Conservation (phyloP, 2,888 invertebrate species). For the Deilephila elpenor region DNA sequence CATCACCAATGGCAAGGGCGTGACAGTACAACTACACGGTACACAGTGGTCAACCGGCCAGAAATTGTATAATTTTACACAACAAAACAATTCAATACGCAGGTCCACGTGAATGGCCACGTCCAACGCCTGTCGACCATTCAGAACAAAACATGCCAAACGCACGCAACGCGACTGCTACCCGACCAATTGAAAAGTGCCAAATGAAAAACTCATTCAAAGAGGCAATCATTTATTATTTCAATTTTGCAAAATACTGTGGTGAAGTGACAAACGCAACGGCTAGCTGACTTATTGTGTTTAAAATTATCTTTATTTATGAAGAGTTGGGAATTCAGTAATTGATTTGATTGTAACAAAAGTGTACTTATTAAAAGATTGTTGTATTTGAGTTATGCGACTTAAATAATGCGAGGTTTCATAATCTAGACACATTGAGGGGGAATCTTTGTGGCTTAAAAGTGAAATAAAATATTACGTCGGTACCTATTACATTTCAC, state of each 20-base stretch:
- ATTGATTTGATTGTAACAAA: too few species aligned
- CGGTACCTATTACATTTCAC: constrained; percentile 68
- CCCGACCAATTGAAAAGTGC: constrained; percentile 67
- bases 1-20: constrained; percentile 39
- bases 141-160: constrained; percentile 80
- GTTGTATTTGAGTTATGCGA: background rate
- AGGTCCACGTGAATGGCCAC: constrained; percentile 66
- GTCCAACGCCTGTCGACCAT: constrained; percentile 71
- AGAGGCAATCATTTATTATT: constrained; percentile 56
- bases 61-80: constrained; percentile 77
- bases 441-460: constrained; percentile 69
- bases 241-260: constrained; percentile 27
- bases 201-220: constrained; percentile 66
- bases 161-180: constrained; percentile 62
- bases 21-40: constrained; percentile 49
- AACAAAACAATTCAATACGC: constrained; percentile 70
- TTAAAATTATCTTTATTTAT: background rate
- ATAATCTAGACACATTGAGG: constrained; percentile 47
- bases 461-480: constrained; percentile 79
- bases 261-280: constrained; percentile 8
- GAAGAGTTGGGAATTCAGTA: background rate
- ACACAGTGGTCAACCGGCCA: constrained; percentile 66
- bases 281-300: background rate
- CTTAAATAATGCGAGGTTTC: background rate
- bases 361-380: too few species aligned